Percentiles rank a stretch among this genome's conserved stretches.
These are phyloP conservation scores for Hybognathus amarus DNA, from an alignment of 2,797 vertebrate species.

Conservation along the genomic window DNA sequence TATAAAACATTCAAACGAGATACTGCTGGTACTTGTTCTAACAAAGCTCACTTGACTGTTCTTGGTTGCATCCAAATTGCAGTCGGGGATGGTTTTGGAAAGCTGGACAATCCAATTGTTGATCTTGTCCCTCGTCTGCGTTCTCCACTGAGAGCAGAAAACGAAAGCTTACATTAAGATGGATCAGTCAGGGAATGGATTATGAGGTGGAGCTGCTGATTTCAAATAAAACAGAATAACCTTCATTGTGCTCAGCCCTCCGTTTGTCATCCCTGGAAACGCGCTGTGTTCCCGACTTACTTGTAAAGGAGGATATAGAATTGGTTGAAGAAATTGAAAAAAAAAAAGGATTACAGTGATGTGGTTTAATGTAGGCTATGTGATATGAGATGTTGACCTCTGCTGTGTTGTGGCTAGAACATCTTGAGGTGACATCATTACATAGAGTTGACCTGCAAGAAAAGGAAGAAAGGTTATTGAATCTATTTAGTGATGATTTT, in stretches of 20 bases:
- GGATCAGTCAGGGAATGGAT: background rate
- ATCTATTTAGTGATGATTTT: background rate
- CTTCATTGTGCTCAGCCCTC: conserved; percentile 85
- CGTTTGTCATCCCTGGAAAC: conserved; percentile 83
- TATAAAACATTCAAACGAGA: background rate
- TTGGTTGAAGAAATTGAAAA: background rate
- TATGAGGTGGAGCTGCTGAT: background rate
- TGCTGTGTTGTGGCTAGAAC: conserved; percentile 87
- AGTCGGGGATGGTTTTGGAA: conserved; percentile 93
- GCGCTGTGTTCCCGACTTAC: conserved; percentile 66
- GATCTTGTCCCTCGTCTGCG: conserved; percentile 93
- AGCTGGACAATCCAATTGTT: conserved; percentile 97
- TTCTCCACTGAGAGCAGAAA: conserved; percentile 84
- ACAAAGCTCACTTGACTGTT: conserved; percentile 84
- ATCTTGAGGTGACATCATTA: conserved; percentile 97
- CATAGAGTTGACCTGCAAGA: conserved; percentile 87
- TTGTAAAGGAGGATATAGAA: conserved; percentile 16
- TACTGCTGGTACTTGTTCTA: background rate
- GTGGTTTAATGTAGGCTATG: conserved; percentile 76
- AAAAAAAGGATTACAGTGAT: conserved; percentile 58
- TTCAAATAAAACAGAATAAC: conserved; percentile 62
- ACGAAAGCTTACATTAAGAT: background rate
- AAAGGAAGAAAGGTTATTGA: background rate
- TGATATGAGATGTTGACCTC: conserved; percentile 76
- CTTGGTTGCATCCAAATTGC: conserved; percentile 90